Evolutionary conservation across 2,113 vertebrate genomes (phyloP).

Genomic region (Gnathonemus echidnorhynchus): DNA sequence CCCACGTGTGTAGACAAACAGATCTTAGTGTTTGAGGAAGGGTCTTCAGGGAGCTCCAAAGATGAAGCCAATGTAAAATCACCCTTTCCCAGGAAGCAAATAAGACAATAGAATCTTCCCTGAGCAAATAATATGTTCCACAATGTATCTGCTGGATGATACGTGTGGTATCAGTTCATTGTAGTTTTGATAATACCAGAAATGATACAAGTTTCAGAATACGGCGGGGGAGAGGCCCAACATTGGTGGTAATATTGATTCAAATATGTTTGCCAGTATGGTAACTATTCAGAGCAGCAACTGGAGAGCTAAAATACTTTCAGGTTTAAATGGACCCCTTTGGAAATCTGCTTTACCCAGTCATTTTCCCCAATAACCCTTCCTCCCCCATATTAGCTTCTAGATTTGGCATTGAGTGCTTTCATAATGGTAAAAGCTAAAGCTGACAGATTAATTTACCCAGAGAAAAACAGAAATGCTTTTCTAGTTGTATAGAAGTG

Average conservation of each 20-base stretch:
- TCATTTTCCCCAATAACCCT: neutral
- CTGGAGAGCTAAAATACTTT: slow-evolving; percentile 16
- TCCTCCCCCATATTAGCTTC: neutral
- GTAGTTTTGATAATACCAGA: neutral
- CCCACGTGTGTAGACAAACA: neutral
- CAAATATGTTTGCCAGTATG: neutral
- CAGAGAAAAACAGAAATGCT: slow-evolving; percentile 19
- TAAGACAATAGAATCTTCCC: neutral
- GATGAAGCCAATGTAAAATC: neutral
- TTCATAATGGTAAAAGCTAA: slow-evolving; percentile 42
- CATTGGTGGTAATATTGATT: neutral
- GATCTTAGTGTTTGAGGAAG: neutral
- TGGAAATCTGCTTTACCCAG: slow-evolving; percentile 10
- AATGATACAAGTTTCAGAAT: neutral
- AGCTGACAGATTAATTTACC: slow-evolving; percentile 29
- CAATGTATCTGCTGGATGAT: neutral
- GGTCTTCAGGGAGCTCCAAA: neutral
- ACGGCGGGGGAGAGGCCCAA: neutral
- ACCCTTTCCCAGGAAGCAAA: neutral
- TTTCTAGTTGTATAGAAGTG: slow-evolving; percentile 24
- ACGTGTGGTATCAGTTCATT: neutral
- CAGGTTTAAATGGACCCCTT: slow-evolving; percentile 14
- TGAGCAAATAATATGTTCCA: neutral
- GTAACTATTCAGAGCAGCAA: neutral
- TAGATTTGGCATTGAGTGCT: neutral